A percentile compares a stretch with the other conserved stretches of the same genome.
Conservation (phyloP, 1,140 invertebrate species). For the Mya arenaria region DNA sequence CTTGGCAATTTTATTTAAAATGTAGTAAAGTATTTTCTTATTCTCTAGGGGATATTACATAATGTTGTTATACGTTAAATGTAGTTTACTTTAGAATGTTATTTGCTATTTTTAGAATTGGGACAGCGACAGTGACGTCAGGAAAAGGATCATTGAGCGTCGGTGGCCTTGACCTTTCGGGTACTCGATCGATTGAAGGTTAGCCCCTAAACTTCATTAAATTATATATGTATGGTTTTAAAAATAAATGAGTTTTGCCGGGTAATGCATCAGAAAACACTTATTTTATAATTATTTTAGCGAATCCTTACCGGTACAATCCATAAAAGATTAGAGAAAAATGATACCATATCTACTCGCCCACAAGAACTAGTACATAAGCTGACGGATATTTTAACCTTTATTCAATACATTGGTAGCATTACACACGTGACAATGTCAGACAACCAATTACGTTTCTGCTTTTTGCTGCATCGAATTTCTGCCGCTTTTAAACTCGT, state of each 20-base stretch:
- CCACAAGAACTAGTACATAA: too few relatives aligned
- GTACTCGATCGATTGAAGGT: constrained; percentile 57
- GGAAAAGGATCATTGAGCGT: constrained; percentile 18
- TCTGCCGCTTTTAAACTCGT: too few relatives aligned
- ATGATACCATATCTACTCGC: too few relatives aligned
- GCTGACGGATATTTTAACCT: too few relatives aligned
- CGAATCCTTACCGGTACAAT: neutral
- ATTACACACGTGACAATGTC: too few relatives aligned
- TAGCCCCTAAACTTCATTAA: neutral
- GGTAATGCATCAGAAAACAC: neutral
- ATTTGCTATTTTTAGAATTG: constrained; percentile 3
- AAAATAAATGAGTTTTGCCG: neutral
- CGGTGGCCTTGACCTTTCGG: constrained; percentile 44
- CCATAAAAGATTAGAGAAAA: neutral
- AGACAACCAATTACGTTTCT: too few relatives aligned
- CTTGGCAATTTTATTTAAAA: neutral
- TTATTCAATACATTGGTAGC: too few relatives aligned
- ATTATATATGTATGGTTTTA: too few relatives aligned
- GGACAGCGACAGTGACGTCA: constrained; percentile 5
- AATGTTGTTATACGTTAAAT: neutral
- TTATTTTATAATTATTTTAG: neutral
- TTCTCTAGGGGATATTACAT: neutral
- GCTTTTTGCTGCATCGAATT: too few relatives aligned
- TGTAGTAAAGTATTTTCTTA: neutral
- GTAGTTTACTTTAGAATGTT: neutral